Base-by-base conservation (phyloP, 2,888 invertebrate genomes). In the Siphonodentalium dalli region DNA sequence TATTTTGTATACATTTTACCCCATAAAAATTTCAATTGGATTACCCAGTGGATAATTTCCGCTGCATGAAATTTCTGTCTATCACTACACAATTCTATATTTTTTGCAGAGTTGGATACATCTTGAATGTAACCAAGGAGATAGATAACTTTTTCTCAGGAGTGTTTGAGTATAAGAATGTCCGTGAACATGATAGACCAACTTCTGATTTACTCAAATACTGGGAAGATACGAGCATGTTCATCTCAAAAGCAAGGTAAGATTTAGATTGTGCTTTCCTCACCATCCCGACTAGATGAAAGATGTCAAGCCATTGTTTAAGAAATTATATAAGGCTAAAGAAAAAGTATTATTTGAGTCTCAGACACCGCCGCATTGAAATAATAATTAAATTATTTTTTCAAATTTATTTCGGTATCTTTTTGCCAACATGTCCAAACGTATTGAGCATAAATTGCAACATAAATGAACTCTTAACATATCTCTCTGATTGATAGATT, bases 61-160 rank as follows among this genome's bases (percentile, higher is more conserved):
- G 11, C n/a, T 31, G 11, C n/a, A 31, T 31, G 13, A 1, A 21
- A 18, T 27, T 5, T 5, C 4, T 42, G 13, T 2, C 21, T 41
- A 23, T 41, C 2, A 11, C 13, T 23, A 24, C 26, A n/a, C n/a
- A n/a, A n/a, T 21, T 33, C 27, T 27, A 34, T 18, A 35, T 44
- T 35, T 35, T 18, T 56, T 68, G 13, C 65, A 97, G 97, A 58
- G 93, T 98, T 64, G 89, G 91, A 58, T 93, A 96, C 83, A 98
- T 99, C 78, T 85, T 99, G 75, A 99, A 99, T 83, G 95, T 99
- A 55, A 97, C 98, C 15, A 87, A 93, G 77, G 99, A 99, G 85
- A 98, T 99, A 68, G 98, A 99, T 85, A 99, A 99, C 84, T 99
- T 99, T 83, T 99, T 96, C 82, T 97, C 97, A 3, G 96, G 95